A percentile compares a stretch with the other conserved stretches of the same genome.
Evolutionary conservation across 2,797 vertebrate species (phyloP).

Genomic region (Aphelocoma californica): DNA sequence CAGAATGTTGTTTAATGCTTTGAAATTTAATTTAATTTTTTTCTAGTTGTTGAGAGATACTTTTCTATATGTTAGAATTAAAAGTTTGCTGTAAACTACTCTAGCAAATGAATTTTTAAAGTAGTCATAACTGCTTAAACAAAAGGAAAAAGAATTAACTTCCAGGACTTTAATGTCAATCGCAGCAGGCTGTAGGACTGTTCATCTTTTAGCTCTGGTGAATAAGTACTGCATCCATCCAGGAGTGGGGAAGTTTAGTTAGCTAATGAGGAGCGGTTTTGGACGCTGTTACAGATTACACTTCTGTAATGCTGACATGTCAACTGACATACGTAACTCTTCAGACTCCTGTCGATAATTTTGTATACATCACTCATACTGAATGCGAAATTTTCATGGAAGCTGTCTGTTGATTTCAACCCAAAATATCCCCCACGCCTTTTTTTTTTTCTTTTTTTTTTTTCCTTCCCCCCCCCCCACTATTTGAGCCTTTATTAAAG

Average conservation of each 20-base stretch:
- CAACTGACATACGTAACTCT: background rate
- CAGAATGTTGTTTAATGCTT: slow-evolving; percentile 39
- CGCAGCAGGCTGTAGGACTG: background rate
- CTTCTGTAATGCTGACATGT: slow-evolving; percentile 13
- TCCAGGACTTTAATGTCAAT: background rate
- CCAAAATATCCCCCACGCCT: background rate
- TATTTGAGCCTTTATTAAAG: background rate
- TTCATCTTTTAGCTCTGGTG: background rate
- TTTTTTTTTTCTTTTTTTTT: fast-evolving
- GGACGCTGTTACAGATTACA: background rate
- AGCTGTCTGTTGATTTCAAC: slow-evolving; percentile 19
- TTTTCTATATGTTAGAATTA: slow-evolving; percentile 52
- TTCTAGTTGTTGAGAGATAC: slow-evolving; percentile 26
- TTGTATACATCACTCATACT: slow-evolving; percentile 10
- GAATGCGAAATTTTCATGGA: slow-evolving; percentile 2
- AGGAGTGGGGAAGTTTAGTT: background rate
- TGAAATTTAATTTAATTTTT: background rate
- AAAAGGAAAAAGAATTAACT: background rate
- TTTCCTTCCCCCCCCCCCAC: background rate
- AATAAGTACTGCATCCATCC: background rate
- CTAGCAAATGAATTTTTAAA: slow-evolving; percentile 39
- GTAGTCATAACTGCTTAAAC: background rate
- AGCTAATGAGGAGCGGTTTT: background rate
- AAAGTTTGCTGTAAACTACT: slow-evolving; percentile 68
- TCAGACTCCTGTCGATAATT: slow-evolving; percentile 36